phyloP scores from a whole-genome alignment of 2,888 invertebrate species.

The Thalpophila matura region DNA sequence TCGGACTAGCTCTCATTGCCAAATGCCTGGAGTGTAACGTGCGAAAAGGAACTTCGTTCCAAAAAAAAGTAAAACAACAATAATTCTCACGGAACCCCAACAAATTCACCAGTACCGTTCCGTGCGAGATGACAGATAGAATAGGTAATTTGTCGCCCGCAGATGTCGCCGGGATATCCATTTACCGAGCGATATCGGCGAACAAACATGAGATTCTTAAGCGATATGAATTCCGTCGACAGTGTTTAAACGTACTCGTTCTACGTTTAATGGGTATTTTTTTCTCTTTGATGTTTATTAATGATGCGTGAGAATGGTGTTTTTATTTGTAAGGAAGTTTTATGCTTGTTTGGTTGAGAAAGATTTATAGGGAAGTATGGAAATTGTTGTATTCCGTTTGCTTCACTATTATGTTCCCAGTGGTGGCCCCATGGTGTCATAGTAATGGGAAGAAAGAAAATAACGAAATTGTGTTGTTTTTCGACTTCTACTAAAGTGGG shows the following conservation, averaged over 20 bases:
- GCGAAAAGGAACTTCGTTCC: no score
- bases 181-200: constrained; percentile 59
- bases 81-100: constrained; percentile 44
- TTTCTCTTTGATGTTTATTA: constrained; percentile 26
- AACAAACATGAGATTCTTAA: constrained; percentile 63
- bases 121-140: constrained; percentile 74
- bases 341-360: neutral
- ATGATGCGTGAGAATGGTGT: constrained; percentile 27
- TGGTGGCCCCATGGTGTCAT: no score
- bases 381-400: no score
- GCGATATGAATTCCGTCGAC: constrained; percentile 50
- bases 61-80: neutral
- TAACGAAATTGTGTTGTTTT: no score
- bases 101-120: constrained; percentile 37
- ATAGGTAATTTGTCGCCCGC: constrained; percentile 76
- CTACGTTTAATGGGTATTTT: constrained; percentile 31
- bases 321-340: neutral
- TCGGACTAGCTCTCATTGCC: no score
- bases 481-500: no score
- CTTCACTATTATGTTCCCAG: no score
- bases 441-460: no score
- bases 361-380: no score
- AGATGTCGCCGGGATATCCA: constrained; percentile 69
- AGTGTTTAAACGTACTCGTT: constrained; percentile 44
- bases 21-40: no score